Base-by-base conservation (phyloP, 2,797 vertebrate genomes). In the Holocentrus rufus region DNA sequence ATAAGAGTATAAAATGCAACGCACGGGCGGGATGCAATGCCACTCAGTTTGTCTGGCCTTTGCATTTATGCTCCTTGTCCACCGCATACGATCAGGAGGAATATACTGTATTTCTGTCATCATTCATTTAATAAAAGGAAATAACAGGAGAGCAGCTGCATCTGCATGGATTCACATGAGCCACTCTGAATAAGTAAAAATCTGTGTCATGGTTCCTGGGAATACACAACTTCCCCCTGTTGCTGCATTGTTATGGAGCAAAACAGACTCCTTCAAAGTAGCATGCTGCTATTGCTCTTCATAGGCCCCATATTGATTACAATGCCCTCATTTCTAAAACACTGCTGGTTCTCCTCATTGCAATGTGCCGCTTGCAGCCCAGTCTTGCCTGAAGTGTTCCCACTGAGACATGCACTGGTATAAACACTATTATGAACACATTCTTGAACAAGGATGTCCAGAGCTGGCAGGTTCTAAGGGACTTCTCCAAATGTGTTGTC, bases 361-460 rank as follows among this genome's bases (percentile, higher is more conserved):
- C 17, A 13, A 25, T 49, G 30, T n/a, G 15, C 30, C 27, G 25
- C 49, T 22, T 15, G 14, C 30, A 9, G 22, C 15, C 4, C 25
- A 36, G 7, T 17, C n/a, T 22, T 22, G 31, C 56, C 31, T 22
- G 15, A 49, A 27, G n/a, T 52, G 17, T 65, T 65, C 62, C 62
- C 62, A 59, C 31, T 15, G 44, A 59, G 22, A 69, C 78, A 59
- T 77, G 82, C 82, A 80, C 72, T 68, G 66, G 56, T n/a, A 46
- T 60, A 80, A 68, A 87, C 85, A 86, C 76, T 53, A 34, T 90
- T 87, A 90, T 89, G 83, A 90, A 84, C 85, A 89, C 87, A 87
- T 89, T 89, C 86, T 86, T 87, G 84, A 90, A 66, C 88, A 80
- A 36, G 83, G 72, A 70, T 78, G 77, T 77, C 79, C 34, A 60